Base-by-base conservation (phyloP, 2,888 invertebrate species). In the Orchesella flavescens region DNA sequence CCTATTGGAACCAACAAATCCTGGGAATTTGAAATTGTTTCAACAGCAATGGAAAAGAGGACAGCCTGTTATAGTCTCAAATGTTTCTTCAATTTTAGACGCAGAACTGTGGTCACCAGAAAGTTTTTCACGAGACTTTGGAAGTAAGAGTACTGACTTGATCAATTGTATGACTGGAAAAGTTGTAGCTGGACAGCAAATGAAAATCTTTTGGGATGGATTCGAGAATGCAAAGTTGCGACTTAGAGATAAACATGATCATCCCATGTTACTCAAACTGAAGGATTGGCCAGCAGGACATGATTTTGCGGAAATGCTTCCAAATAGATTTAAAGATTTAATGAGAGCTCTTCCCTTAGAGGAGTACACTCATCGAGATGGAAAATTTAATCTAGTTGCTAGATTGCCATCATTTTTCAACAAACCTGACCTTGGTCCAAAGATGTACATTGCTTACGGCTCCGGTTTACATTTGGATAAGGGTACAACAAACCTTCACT, bases 391-490 rank as follows among this genome's bases (percentile, higher is more conserved):
- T 90, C 92, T 98, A 84, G 97, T 97, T 15, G 95, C 96, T 88
- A 93, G 97, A 72, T 91, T 98, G 87, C 98, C 98, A 0, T 95
- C 95, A 88, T 96, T 96, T 90, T 97, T 97, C 91, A 97, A 97
- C 12, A 93, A 95, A 34, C 98, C 98, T 0, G 99, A 99, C 90
- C 91, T 99, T 43, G 98, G 98, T 0, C 99, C 98, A 0, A 98
- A 98, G 91, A 97, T 99, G 97, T 99, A 99, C 91, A 98, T 96
- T 88, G 98, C 99, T 4, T 99, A 99, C 90, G 98, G 98, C 53
- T 95, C 96, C 24, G 95, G 96, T 0, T 89, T 93, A 57, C 93
- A 94, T 90, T 93, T 94, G 0, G 93, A 93, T 77, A 96, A 96
- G 89, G 98, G 97, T 53, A 98, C 98, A 1, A 99, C 98, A 61